A percentile compares a stretch with the other conserved stretches of the same genome.
Evolutionary conservation across 2,888 invertebrate genomes (phyloP).

Genomic region (Pseudococcus longispinus): DNA sequence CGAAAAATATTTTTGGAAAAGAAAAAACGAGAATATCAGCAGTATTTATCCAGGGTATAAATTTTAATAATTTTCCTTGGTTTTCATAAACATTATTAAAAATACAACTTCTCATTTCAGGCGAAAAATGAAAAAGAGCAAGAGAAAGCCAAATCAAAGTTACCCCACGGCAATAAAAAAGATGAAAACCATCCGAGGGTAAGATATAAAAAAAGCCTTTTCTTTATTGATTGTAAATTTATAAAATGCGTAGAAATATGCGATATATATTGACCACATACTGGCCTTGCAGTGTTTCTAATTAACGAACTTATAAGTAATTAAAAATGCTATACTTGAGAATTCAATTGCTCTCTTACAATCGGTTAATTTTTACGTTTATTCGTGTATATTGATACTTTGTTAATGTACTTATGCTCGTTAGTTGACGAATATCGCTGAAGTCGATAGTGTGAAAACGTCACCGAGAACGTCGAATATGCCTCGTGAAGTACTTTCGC

Average conservation of each 20-base stretch:
- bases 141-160: background rate
- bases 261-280: background rate
- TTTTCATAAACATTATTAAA: background rate
- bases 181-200: background rate
- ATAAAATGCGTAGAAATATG: background rate
- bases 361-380: background rate
- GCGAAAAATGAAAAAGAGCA: constrained; percentile 14
- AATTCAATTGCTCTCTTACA: background rate
- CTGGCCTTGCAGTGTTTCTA: background rate
- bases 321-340: background rate
- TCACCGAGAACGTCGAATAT: background rate
- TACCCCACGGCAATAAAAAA: background rate
- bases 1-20: constrained; percentile 56
- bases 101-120: background rate
- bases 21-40: constrained; percentile 57
- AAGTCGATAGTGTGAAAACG: background rate
- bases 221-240: background rate
- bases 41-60: constrained; percentile 55
- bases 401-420: background rate
- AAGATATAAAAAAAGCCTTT: background rate
- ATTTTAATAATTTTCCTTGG: background rate
- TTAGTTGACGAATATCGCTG: constrained; percentile 1
- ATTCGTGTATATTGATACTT: background rate
- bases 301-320: background rate
- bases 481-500: constrained; percentile 11